phyloP scores from a whole-genome alignment of 1,140 invertebrate species.

The Drosophila kanapiae region DNA sequence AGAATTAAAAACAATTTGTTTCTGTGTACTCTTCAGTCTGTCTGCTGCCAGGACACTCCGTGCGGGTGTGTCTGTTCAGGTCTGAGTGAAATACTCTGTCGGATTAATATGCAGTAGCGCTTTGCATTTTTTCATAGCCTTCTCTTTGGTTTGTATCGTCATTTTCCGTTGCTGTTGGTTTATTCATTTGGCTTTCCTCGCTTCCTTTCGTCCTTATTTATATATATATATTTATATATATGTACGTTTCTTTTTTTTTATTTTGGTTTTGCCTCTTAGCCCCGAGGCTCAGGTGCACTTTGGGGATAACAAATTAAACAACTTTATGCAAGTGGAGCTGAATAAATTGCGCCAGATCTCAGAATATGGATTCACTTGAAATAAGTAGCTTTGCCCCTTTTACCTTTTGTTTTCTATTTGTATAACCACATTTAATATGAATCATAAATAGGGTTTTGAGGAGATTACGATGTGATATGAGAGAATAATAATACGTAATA shows the following conservation, averaged over 20 bases:
- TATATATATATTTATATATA: constrained; percentile 8
- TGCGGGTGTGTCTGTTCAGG: background rate
- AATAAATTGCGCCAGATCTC: constrained; percentile 45
- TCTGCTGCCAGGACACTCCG: constrained; percentile 37
- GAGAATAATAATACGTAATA: background rate
- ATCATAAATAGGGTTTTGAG: background rate
- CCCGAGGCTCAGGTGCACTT: constrained; percentile 75
- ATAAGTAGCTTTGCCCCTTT: constrained; percentile 3
- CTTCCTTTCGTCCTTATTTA: constrained; percentile 22
- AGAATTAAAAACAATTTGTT: background rate
- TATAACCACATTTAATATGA: background rate
- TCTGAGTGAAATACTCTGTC: constrained; percentile 81
- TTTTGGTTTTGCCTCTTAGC: constrained; percentile 31
- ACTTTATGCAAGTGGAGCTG: constrained; percentile 67
- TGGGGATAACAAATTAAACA: constrained; percentile 82
- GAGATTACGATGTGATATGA: background rate
- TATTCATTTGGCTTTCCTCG: constrained; percentile 72
- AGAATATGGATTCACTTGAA: constrained; percentile 32
- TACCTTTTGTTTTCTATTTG: constrained; percentile 4
- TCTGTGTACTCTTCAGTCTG: constrained; percentile 1
- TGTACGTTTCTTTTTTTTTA: background rate
- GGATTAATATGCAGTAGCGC: constrained; percentile 81
- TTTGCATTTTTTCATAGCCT: constrained; percentile 61
- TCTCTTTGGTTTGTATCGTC: constrained; percentile 50
- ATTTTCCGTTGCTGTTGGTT: constrained; percentile 63